Percentiles rank a stretch among this genome's conserved stretches.
Evolutionary conservation across 2,113 vertebrate genomes (phyloP).

Genomic region (Antechinus stuartii): DNA sequence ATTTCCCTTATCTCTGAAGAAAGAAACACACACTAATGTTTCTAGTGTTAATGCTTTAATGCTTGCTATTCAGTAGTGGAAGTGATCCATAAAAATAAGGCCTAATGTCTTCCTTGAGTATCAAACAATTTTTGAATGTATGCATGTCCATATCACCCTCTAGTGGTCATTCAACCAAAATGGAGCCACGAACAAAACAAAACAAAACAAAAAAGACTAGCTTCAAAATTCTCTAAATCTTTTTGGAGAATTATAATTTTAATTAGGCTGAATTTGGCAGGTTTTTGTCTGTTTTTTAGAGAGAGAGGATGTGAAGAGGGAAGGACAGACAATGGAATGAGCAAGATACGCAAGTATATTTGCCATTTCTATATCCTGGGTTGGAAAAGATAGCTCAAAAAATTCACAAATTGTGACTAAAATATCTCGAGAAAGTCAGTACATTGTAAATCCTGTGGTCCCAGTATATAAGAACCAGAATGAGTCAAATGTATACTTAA

Average conservation of each 20-base stretch:
- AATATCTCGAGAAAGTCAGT: neutral
- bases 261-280: neutral
- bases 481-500: neutral
- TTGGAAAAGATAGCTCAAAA: neutral
- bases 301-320: neutral
- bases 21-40: neutral
- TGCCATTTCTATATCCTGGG: neutral
- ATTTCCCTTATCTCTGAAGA: slow-evolving; percentile 22
- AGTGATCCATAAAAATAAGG: slow-evolving; percentile 5
- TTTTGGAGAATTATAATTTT: neutral
- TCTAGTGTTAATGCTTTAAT: slow-evolving; percentile 18
- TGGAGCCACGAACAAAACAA: neutral
- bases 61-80: neutral
- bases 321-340: neutral
- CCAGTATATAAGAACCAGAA: neutral
- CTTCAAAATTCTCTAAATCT: neutral
- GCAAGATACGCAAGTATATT: neutral
- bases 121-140: neutral
- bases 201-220: neutral
- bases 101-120: slow-evolving; percentile 11
- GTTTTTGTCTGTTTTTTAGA: neutral
- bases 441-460: neutral
- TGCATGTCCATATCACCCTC: neutral
- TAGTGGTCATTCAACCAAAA: neutral
- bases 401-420: neutral